A percentile compares a stretch with the other conserved stretches of the same genome.
phyloP scores from a whole-genome alignment of 2,113 vertebrate species.

The Lycocorax pyrrhopterus region DNA sequence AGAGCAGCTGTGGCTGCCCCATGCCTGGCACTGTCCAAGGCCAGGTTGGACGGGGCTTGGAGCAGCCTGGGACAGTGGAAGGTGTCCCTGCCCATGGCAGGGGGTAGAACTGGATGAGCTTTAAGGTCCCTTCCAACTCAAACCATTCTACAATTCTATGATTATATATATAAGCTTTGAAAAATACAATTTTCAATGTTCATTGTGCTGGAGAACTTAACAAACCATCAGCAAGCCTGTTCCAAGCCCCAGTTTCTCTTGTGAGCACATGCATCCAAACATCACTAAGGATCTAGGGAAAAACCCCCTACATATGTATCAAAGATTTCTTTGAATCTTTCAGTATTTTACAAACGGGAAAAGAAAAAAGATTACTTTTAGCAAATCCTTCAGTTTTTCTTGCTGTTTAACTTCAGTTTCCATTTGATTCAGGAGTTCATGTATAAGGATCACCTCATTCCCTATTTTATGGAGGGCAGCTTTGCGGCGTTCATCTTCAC shows the following conservation, averaged over 20 bases:
- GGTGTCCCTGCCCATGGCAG: neutral
- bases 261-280: neutral
- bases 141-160: neutral
- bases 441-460: conserved; percentile 29
- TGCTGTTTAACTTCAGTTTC: conserved; percentile 58
- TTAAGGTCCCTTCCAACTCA: neutral
- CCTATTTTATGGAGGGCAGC: conserved; percentile 29
- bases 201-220: neutral
- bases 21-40: neutral
- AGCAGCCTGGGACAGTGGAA: accelerated
- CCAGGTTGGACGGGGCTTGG: accelerated
- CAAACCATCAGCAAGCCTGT: neutral
- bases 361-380: conserved; percentile 62
- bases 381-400: conserved; percentile 8
- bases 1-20: neutral
- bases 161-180: neutral
- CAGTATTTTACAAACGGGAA: neutral
- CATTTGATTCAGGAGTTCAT: conserved; percentile 57
- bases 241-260: neutral
- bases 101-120: neutral
- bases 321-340: neutral
- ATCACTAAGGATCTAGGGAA: neutral
- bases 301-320: accelerated
- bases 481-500: conserved; percentile 1
- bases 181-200: neutral